These are phyloP conservation scores for Psilopsiagon aymara DNA, from an alignment of 2,113 vertebrate genomes.

Conservation along the genomic window DNA sequence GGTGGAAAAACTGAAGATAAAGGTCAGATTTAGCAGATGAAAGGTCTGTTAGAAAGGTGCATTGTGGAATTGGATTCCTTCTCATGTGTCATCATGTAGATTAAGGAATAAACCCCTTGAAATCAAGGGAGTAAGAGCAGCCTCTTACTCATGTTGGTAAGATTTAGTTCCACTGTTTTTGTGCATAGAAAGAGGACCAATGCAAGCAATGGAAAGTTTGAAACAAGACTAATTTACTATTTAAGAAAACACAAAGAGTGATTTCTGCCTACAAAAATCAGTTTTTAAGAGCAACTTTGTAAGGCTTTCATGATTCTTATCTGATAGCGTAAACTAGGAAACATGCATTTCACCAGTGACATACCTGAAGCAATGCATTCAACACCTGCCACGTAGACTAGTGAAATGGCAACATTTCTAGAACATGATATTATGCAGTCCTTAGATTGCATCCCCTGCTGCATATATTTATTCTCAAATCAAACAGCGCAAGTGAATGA, in stretches of 20 bases:
- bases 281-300: neutral
- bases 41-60: neutral
- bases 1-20: slow-evolving; percentile 32
- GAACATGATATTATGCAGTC: neutral
- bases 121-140: neutral
- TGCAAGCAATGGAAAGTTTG: neutral
- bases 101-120: neutral
- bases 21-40: slow-evolving; percentile 9
- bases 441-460: neutral
- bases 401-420: neutral
- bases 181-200: neutral
- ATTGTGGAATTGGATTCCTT: neutral
- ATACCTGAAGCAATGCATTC: neutral
- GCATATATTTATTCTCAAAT: neutral
- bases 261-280: neutral
- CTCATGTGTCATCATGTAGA: neutral
- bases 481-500: neutral
- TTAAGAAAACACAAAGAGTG: neutral
- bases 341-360: neutral
- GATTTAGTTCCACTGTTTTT: neutral
- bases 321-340: neutral
- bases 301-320: neutral
- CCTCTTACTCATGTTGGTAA: neutral
- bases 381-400: neutral
- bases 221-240: neutral